Evolutionary conservation across 1,140 invertebrate genomes (phyloP), one percentile per base, ranked within the genome.

Genomic region (Achroia grisella): DNA sequence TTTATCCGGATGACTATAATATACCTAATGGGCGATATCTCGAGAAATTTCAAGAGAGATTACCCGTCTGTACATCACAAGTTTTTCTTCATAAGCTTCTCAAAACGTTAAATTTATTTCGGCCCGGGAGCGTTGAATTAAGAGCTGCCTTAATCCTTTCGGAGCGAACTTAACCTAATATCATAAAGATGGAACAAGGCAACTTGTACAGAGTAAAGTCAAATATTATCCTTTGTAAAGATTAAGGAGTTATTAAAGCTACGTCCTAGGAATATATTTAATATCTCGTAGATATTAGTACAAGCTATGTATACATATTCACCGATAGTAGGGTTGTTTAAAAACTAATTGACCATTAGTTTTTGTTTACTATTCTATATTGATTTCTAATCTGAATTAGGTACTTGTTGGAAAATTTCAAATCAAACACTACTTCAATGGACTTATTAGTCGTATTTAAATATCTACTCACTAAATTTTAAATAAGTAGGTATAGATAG

Each of bases 51-150:
- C 51, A 43, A 66, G 57, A 54, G 57, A 52, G 59, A 62, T 71
- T 62, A 68, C 50, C 45, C 52, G 53, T 51, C 56, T 47, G 71
- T 61, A 51, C 67, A 63, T 72, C 68, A 66, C 63, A 67, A 76
- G 74, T 83, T 83, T 83, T 83, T 80, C 76, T 68, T 76, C 64
- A 64, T 83, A 79, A 83, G 75, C 76, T 73, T 50, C 69, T 71
- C 58, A 60, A 79, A 74, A 63, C 73, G 67, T 79, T 72, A 79
- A 83, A 80, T 80, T 83, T 83, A 83, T 80, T 75, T 75, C 65
- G 55, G 73, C 76, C 74, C 74, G 64, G 60, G 64, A 72, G 76
- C 79, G 70, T 58, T 52, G 69, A 71, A 79, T 81, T 80, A 80
- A 81, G 72, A 71, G 57, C 72, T 58, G 62, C 50, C 68, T 81